phyloP scores from a whole-genome alignment of 1,140 invertebrate species.

The Brachionus paranguensis region DNA sequence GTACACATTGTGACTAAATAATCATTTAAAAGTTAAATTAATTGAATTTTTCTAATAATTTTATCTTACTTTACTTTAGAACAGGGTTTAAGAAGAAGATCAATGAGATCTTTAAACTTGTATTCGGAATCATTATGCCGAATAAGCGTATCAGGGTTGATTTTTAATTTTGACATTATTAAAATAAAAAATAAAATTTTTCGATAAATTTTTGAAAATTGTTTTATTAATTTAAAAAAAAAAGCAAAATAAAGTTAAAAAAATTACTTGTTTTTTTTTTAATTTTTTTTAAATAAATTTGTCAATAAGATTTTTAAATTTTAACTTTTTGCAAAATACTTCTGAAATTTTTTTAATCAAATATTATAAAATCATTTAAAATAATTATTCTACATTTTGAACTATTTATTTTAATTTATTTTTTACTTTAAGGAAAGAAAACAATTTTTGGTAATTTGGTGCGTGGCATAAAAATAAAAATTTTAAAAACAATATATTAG shows the following conservation, averaged over 20 bases:
- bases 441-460: not conserved
- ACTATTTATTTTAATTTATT: too few relatives aligned
- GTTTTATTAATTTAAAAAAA: not conserved
- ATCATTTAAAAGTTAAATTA: not conserved
- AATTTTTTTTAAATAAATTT: not conserved
- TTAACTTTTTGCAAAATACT: too few relatives aligned
- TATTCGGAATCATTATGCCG: not conserved
- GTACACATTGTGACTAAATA: constrained; percentile 15
- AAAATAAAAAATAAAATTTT: not conserved
- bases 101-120: not conserved
- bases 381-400: too few relatives aligned
- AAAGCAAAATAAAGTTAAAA: not conserved
- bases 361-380: too few relatives aligned
- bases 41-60: not conserved
- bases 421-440: not conserved
- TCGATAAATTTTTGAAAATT: not conserved
- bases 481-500: not conserved
- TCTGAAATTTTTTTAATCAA: too few relatives aligned
- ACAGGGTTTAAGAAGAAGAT: not conserved
- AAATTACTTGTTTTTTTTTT: not conserved
- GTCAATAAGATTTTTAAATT: not conserved
- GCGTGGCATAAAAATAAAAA: not conserved
- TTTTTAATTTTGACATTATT: not conserved
- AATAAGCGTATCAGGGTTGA: not conserved
- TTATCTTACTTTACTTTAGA: not conserved